Base-by-base conservation (phyloP, 2,888 invertebrate genomes). In the Taphrorychus bicolor region DNA sequence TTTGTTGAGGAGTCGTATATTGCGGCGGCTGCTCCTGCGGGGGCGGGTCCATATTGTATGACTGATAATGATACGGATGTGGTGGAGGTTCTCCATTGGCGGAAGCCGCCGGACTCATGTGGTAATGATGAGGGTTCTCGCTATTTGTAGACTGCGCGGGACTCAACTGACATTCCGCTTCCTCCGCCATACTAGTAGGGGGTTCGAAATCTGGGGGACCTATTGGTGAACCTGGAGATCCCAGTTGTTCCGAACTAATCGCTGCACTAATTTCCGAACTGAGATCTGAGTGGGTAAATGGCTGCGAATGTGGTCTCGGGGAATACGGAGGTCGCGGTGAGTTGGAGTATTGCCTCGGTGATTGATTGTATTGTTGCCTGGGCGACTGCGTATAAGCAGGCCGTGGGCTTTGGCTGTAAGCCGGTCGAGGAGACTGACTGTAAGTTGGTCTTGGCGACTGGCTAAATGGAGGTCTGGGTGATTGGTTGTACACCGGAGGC, bases 201-300 rank as follows among this genome's bases (percentile, higher is more conserved):
- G 91, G 91, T 79, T 92, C 92, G 81, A 92, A 92, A 58, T 91
- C 88, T 75, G 89, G 88, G 32, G 87, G 87, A 62, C 81, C 78
- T 73, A 89, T 88, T 18, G 91, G 91, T 45, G 91, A 91, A 72
- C 89, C 88, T 9, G 90, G 90, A 49, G 91, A 90, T 54, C 86
- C 83, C 66, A 88, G 82, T 73, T 87, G 87, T 74, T 88, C 88
- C 21, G 88, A 88, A 67, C 91, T 89, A 76, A 92, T 91, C 59
- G 91, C 91, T 7, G 91, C 91, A 77, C 91, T 91, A 77, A 92
- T 91, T 79, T 92, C 91, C 63, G 89, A 88, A 66, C 91, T 90
- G 72, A 92, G 83, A 79, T 92, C 92, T 45, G 89, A 91, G 80
- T 91, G 91, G 18, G 88, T 87, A 73, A 87, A 87, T 18, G 86